Evolutionary conservation across 2,113 vertebrate species (phyloP), one percentile per base, ranked within the genome.

Genomic region (Microtus ochrogaster): DNA sequence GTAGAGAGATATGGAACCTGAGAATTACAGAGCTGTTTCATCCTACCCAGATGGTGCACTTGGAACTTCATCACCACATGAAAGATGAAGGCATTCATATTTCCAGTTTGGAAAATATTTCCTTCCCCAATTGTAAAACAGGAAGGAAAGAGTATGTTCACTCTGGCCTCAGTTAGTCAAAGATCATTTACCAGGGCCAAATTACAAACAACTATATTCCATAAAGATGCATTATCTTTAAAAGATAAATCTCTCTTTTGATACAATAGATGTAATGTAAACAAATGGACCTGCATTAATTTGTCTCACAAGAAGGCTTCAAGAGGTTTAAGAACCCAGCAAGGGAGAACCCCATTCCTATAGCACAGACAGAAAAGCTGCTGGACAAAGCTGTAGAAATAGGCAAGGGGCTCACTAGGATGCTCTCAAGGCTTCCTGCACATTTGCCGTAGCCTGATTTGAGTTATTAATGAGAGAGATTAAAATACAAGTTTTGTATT

Each of bases 401-500:
- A 2, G n/a, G 70, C 24, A 47, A 19, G 11, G 26, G 2, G 6
- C 85, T 65, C 49, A 3, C 87, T 13, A 7, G 24, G 30, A 58
- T 68, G 22, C 3, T 26, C 58, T 96, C 65, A n/a, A 52, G 12
- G n/a, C 68, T 86, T 73, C 74, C 74, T 68, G 36, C 16, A 83
- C 24, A 36, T 83, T 36, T 49, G 36, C n/a, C 63, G 94, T 11
- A 30, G 47, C 49, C 41, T 74, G 16, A 28, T 77, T 89, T 58
- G 9, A 89, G 22, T 26, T 61, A 49, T 55, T 77, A 94, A 90
- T 41, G 44, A 93, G 44, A 87, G 89, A 90, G 28, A 73, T 79
- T 78, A 83, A 96, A 90, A 66, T 94, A 82, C 22, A 77, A 72
- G 74, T 72, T 93, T 47, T n/a, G 30, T 65, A 82, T 58, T 94